A percentile compares a stretch with the other conserved stretches of the same genome.
Evolutionary conservation across 1,140 invertebrate species (phyloP).

Genomic region (Calephelis nemesis): DNA sequence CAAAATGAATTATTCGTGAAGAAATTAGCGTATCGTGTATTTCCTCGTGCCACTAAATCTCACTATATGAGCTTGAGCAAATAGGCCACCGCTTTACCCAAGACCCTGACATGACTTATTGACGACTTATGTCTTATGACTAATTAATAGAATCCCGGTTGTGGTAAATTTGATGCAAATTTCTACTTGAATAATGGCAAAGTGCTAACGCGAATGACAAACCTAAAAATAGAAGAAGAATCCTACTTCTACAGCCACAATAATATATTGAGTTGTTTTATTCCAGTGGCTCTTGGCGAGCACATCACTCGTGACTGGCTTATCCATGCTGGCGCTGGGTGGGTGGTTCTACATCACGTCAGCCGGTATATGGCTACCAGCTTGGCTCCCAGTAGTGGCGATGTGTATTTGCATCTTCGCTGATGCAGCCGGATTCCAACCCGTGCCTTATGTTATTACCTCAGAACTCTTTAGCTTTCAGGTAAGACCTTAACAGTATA

Average conservation of each 20-base stretch:
- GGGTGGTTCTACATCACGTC: slow-evolving; percentile 65
- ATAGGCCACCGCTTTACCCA: too few relatives aligned
- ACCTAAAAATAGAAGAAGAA: background rate
- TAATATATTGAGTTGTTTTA: slow-evolving; percentile 4
- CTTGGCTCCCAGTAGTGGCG: slow-evolving; percentile 63
- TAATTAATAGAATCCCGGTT: too few relatives aligned
- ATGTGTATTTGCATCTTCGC: slow-evolving; percentile 69
- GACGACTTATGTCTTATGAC: too few relatives aligned
- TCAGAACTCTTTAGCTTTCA: slow-evolving; percentile 67
- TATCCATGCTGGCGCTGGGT: slow-evolving; percentile 63
- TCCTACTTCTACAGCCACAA: background rate
- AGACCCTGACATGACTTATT: too few relatives aligned
- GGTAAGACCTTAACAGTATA: slow-evolving; percentile 35
- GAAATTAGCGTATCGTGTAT: too few relatives aligned
- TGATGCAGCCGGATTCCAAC: slow-evolving; percentile 63
- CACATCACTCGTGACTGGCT: slow-evolving; percentile 56
- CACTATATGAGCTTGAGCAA: too few relatives aligned
- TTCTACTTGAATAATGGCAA: too few relatives aligned
- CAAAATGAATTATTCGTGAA: too few relatives aligned
- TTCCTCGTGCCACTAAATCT: too few relatives aligned
- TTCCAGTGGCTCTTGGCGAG: slow-evolving; percentile 62
- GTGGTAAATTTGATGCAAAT: too few relatives aligned
- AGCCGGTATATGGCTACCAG: slow-evolving; percentile 52
- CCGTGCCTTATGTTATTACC: slow-evolving; percentile 68
- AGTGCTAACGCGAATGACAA: background rate